Evolutionary conservation across 2,113 vertebrate genomes (phyloP), one percentile per base, ranked within the genome.

Genomic region (Hydrochoerus hydrochaeris): DNA sequence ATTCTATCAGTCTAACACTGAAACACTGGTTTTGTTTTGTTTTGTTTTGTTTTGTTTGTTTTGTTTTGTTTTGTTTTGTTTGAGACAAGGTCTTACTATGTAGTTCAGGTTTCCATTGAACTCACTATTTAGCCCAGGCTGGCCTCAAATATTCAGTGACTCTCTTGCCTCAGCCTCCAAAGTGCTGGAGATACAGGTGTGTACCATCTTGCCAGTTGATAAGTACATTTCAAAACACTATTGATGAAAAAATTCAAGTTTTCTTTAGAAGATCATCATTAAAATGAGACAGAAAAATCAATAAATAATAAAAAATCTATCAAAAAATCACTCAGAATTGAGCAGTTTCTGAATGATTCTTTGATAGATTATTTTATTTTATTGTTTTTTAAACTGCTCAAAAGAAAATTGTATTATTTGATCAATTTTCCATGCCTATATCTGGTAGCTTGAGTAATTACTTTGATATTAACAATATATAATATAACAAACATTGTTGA

Each of bases 171-270:
- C 13, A 16, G 10, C 12, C 71, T 41, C 38, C 22, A 12, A 75
- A 44, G 22, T 46, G 41, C 73, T 77, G 11, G 22, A 3, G 46
- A 46, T 16, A 28, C 2, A 75, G 12, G 73, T 44, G 22, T 46
- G 24, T 0, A 0, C 12, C 12, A 30, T 17, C 12, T 3, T 44
- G 22, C 10, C 11, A n/a, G 67, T 69, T 20, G 35, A n/a, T 38
- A 69, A n/a, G 35, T n/a, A 69, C 17, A 38, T 38, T 69, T n/a
- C 41, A 85, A 90, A 73, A 85, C n/a, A 69, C 17, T 49, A 44
- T 49, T 49, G 26, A 78, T 49, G 28, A 46, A 49, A 32, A 12
- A 49, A 49, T 78, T 75, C 41, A 77, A 60, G 12, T 94, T 49
- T 88, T 24, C 26, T 52, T 94, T 41, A 88, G 49, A 7, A 88